Evolutionary conservation across 2,888 invertebrate species (phyloP), one percentile per base, ranked within the genome.

Genomic region (Odontocerum albicorne): DNA sequence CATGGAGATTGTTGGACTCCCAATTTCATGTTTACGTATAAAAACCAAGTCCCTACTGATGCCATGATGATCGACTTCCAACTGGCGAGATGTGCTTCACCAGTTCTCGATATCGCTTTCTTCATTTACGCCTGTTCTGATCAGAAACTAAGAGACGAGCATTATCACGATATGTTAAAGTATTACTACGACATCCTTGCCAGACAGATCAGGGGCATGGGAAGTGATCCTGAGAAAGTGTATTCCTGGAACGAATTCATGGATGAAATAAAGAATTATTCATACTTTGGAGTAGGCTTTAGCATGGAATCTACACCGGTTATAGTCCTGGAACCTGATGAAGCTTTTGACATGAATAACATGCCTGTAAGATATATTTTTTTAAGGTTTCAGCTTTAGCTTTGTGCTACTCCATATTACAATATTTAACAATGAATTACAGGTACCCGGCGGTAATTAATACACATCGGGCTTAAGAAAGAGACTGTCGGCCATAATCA

Each of bases 1-100:
- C 88, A 89, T 55, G 89, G 88, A 0, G 89, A 90, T 66, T 81
- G 82, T 32, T 89, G 89, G 89, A 80, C 84, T 0, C 86, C 86
- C n/a, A 89, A 90, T 66, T 88, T 88, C 62, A 66, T 89, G 0
- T 80, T 80, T 6, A 43, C 79, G 36, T 73, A 73, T 49, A 63
- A 69, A 49, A 58, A 66, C 3, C 42, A 22, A 3, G 31, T 27
- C 1, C 73, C 75, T 62, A 71, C 69, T 3, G 74, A 75, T 54
- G 76, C 78, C 0, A 79, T 82, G 62, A 74, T 88, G 55, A 83
- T 89, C 27, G 89, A 89, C 65, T 89, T 86, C 63, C 89, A 89
- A 67, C 65, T 88, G 38, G 69, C 84, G 0, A 76, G 82, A 65
- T 81, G 75, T 60, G 76, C 79, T 0, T 77, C 80, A 15, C 81